These are phyloP conservation scores for Coecobrya sp. DNA, from an alignment of 2,888 invertebrate genomes.

Conservation along the genomic window DNA sequence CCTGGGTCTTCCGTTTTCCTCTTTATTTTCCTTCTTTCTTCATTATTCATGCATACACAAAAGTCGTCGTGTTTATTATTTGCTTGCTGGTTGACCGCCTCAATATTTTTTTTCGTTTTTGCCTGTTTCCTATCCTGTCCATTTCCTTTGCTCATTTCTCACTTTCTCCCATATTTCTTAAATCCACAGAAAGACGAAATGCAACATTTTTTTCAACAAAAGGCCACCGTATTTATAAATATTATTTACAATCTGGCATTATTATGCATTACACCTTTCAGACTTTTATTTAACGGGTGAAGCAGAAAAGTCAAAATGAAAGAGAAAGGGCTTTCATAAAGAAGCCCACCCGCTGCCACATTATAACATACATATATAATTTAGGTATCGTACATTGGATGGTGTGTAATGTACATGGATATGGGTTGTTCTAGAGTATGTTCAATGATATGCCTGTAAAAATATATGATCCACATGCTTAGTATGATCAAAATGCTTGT, in stretches of 20 bases:
- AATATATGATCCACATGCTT: not conserved
- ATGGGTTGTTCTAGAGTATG: not conserved
- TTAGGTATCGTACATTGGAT: not conserved
- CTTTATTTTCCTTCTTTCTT: not conserved
- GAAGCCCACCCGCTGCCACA: constrained; percentile 69
- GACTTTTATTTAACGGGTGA: not conserved
- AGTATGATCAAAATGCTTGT: constrained; percentile 3
- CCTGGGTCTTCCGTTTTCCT: not conserved
- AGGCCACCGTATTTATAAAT: constrained; percentile 15
- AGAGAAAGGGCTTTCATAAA: not conserved
- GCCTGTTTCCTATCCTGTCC: not conserved
- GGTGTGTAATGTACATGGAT: not conserved
- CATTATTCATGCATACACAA: constrained; percentile 53
- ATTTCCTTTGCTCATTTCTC: not conserved
- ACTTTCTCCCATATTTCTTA: not conserved
- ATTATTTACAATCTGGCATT: constrained; percentile 15
- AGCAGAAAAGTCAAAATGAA: constrained; percentile 26
- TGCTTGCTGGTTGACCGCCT: not conserved
- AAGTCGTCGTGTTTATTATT: constrained; percentile 23
- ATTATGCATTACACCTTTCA: not conserved
- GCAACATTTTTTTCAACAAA: constrained; percentile 8
- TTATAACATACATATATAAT: not conserved
- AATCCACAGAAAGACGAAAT: not conserved
- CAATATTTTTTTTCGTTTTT: not conserved
- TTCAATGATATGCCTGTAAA: not conserved